Evolutionary conservation across 2,888 invertebrate species (phyloP).

Genomic region (Eudemis profundana): DNA sequence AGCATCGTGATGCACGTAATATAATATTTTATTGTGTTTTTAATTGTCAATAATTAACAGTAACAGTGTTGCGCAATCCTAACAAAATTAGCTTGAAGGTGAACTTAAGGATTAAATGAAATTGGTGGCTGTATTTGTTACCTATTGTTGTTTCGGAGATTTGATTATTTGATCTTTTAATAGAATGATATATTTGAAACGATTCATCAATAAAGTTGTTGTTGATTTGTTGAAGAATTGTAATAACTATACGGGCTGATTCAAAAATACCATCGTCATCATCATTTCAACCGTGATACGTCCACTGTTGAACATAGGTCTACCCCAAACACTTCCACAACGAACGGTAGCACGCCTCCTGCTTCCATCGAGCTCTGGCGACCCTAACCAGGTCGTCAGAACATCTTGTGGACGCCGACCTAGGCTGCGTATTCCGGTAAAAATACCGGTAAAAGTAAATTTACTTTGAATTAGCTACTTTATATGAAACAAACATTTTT

Average conservation of each 20-base stretch:
- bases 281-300: no score
- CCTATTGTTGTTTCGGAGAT: constrained; percentile 2
- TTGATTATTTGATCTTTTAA: constrained; percentile 4
- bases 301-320: no score
- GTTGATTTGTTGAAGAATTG: not conserved
- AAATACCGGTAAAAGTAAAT: no score
- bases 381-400: no score
- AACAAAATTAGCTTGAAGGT: constrained; percentile 25
- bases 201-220: not conserved
- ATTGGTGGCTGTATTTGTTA: constrained; percentile 12
- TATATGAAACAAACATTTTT: no score
- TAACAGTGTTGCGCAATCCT: not conserved
- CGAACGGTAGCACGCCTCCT: no score
- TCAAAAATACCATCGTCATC: not conserved
- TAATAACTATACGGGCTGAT: not conserved
- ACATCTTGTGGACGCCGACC: no score
- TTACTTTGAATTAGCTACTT: no score
- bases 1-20: constrained; percentile 25
- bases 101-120: constrained; percentile 14
- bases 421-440: no score
- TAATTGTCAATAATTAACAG: constrained; percentile 24
- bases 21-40: constrained; percentile 22
- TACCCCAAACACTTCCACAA: no score
- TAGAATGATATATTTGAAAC: not conserved
- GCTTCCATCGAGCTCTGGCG: no score